A percentile compares a stretch with the other conserved stretches of the same genome.
phyloP scores from a whole-genome alignment of 92 coral and sea anemone species.

The Micromussa lordhowensis region DNA sequence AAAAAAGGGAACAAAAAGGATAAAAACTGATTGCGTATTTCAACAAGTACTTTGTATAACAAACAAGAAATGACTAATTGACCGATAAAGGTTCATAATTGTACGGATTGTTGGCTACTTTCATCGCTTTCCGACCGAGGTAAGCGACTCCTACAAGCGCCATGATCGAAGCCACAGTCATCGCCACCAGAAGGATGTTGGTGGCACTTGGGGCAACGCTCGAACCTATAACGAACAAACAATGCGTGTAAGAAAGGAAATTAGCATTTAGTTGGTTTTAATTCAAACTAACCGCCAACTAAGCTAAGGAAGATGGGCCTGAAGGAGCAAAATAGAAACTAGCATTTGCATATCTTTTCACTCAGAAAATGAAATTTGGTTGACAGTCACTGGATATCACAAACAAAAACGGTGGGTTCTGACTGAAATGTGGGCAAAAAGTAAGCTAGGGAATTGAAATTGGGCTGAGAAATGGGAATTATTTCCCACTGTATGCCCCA shows the following conservation, averaged over 20 bases:
- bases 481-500: no score
- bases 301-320: no score
- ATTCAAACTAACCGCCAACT: no score
- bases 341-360: no score
- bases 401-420: no score
- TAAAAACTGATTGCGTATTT: background rate
- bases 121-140: slow-evolving; percentile 64
- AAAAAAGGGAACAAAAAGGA: background rate
- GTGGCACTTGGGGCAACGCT: slow-evolving; percentile 18
- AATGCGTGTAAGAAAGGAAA: background rate
- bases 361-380: no score
- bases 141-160: slow-evolving; percentile 79
- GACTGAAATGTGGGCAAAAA: no score
- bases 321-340: no score
- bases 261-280: background rate
- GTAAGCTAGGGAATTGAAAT: no score
- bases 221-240: slow-evolving; percentile 10
- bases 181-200: slow-evolving; percentile 64
- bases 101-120: slow-evolving; percentile 34
- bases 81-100: slow-evolving; percentile 28
- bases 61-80: background rate
- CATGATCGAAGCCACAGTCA: slow-evolving; percentile 84
- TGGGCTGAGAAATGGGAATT: no score
- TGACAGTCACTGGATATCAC: no score
- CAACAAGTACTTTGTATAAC: background rate